These are phyloP conservation scores for Conchocele bisecta DNA, from an alignment of 2,888 invertebrate genomes.

Conservation along the genomic window DNA sequence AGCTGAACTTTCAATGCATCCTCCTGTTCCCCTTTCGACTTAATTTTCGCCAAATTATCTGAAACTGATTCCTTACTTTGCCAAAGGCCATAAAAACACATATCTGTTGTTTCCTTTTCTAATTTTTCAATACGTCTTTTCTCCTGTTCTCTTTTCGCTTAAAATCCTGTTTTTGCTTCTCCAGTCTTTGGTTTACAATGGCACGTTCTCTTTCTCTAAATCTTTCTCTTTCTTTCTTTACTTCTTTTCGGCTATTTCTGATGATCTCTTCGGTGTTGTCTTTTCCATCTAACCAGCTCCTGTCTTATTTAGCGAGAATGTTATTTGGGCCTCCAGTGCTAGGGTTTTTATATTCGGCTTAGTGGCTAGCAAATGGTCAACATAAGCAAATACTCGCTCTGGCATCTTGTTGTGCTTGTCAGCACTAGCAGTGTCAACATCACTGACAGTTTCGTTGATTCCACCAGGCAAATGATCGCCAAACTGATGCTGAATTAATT, in stretches of 20 bases:
- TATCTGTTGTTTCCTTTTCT: constrained; percentile 17
- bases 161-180: constrained; percentile 26
- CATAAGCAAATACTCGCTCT: constrained; percentile 16
- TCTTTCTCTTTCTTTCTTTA: not conserved
- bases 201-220: constrained; percentile 13
- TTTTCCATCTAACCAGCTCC: not conserved
- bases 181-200: not conserved
- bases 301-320: constrained; percentile 16
- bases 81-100: constrained; percentile 23
- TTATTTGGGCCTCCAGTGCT: constrained; percentile 5
- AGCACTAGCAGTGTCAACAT: not conserved
- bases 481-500: constrained; percentile 5
- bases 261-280: not conserved
- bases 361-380: constrained; percentile 9
- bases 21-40: constrained; percentile 9
- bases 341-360: constrained; percentile 21
- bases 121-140: constrained; percentile 18
- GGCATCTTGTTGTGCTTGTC: constrained; percentile 29
- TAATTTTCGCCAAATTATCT: not conserved
- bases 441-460: not conserved
- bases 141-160: constrained; percentile 8
- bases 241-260: not conserved
- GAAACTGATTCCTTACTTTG: constrained; percentile 12
- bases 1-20: constrained; percentile 20
- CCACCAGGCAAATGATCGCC: constrained; percentile 2